Evolutionary conservation across 2,888 invertebrate genomes (phyloP), one percentile per base, ranked within the genome.

Genomic region (Nephrocerus scutellatus): DNA sequence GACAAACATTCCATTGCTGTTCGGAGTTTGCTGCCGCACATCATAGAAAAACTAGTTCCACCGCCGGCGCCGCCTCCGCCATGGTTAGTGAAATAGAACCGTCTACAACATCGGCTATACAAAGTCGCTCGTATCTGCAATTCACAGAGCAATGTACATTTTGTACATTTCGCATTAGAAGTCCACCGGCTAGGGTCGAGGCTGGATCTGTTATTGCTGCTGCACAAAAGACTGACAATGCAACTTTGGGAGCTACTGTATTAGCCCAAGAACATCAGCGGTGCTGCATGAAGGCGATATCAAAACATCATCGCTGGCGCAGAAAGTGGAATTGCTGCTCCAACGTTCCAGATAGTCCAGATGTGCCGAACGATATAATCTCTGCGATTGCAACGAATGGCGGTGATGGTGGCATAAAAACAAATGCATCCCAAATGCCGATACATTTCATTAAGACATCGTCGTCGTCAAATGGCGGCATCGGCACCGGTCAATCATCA

Each of bases 281-380:
- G 5, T 62, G 60, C 46, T 58, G 59, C 30, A 52, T 62, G 37
- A 63, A 64, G 43, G 56, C 61, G 9, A 66, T 69, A 23, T 64
- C 68, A 16, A 70, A 70, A 41, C 66, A 68, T 41, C 70, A 70
- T 44, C 61, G 70, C 18, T 70, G 68, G 67, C 62, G 70, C 23
- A 69, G 71, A 50, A 74, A 72, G 65, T 76, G 75, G 76, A 76
- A 75, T 52, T 76, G 76, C 51, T 76, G 76, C 51, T 66, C 73
- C 28, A 72, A 71, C 21, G 74, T 74, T 7, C 75, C 75, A 2
- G 75, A 76, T 45, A 76, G 75, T 61, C 76, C 76, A 0, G 75
- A 75, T 54, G 71, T 74, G 52, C 72, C 73, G 34, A 69, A 70
- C 36, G 73, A 73, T 55, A 65, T 66, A 21, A 52, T 67, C 14